Base-by-base conservation (phyloP, 1,140 invertebrate species). In the Zaprionus gabonicus region DNA sequence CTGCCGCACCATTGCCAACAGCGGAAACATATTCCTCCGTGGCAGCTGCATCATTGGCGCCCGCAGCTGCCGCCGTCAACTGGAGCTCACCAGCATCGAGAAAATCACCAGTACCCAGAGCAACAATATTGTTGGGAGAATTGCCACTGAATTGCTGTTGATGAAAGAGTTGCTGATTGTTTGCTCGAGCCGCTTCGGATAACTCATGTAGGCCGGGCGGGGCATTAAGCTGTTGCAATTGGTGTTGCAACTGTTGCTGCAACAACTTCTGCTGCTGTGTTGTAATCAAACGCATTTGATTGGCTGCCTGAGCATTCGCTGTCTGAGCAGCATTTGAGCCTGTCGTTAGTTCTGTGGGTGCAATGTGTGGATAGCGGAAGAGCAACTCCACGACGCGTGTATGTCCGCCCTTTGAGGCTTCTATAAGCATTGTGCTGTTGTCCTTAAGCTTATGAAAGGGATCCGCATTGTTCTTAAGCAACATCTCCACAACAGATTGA, bases 391-490 rank as follows among this genome's bases (percentile, higher is more conserved):
- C 99, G 68, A 99, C 98, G 78, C 95, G 96, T 1, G 98, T 99
- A 93, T 99, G 98, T 0, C 99, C 99, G 59, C 98, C 98, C 94
- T 99, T 99, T 13, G 98, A 97, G 38, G 99, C 99, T 94, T 99
- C 99, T 80, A 99, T 99, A 67, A 99, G 94, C 97, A 99, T 99
- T 36, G 98, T 99, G 49, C 98, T 99, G 93, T 99, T 99, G 94
- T 99, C 99, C 96, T 99, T 99, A 12, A 99, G 94, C 94, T 98
- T 98, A 94, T 99, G 98, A 93, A 97, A 97, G 51, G 98, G 97
- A 95, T 99, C 98, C 36, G 98, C 98, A 78, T 97, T 96, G 93
- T 98, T 96, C 23, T 96, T 95, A 62, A 99, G 94, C 51, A 99
- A 94, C 71, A 98, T 94, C 93, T 99, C 97, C 4, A 99, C 98